Percentiles rank a stretch among this genome's conserved stretches.
These are phyloP conservation scores for Cetoscarus ocellatus DNA, from an alignment of 2,797 vertebrate species.

Conservation along the genomic window DNA sequence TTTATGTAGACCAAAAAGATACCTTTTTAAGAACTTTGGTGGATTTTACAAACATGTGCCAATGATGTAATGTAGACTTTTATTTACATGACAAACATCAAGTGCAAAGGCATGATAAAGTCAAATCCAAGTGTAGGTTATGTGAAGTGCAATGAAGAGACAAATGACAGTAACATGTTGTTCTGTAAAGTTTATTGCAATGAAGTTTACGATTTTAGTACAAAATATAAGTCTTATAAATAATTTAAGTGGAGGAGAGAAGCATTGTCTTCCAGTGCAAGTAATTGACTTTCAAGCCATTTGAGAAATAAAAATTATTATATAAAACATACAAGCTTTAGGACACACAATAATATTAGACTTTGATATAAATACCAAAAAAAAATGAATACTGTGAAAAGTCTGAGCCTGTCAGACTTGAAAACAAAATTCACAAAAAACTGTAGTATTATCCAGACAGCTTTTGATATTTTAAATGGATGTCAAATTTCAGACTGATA, in stretches of 20 bases:
- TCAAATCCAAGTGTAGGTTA: not conserved
- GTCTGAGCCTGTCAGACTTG: constrained; percentile 84
- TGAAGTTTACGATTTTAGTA: constrained; percentile 58
- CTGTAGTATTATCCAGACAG: constrained; percentile 44
- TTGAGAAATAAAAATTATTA: constrained; percentile 67
- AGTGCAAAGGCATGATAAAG: too few species aligned
- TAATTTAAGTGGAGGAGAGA: constrained; percentile 76
- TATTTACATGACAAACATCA: too few species aligned
- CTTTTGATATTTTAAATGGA: constrained; percentile 36
- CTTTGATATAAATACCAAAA: constrained; percentile 74
- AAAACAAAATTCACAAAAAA: constrained; percentile 8
- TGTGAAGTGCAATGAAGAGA: constrained; percentile 9
- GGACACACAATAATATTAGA: constrained; percentile 72
- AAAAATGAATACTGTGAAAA: constrained; percentile 70
- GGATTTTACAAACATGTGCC: too few species aligned
- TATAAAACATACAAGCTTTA: constrained; percentile 67
- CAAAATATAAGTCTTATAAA: constrained; percentile 71
- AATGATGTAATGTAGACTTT: too few species aligned
- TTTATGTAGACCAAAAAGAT: too few species aligned
- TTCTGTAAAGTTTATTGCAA: constrained; percentile 77
- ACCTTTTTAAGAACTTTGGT: too few species aligned
- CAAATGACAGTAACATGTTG: not conserved
- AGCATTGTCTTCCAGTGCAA: constrained; percentile 81
- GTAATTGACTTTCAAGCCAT: constrained; percentile 64
- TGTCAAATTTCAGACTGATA: constrained; percentile 35